Evolutionary conservation across 1,140 invertebrate species (phyloP), one percentile per base, ranked within the genome.

Genomic region (Drosophila malerkotliana): DNA sequence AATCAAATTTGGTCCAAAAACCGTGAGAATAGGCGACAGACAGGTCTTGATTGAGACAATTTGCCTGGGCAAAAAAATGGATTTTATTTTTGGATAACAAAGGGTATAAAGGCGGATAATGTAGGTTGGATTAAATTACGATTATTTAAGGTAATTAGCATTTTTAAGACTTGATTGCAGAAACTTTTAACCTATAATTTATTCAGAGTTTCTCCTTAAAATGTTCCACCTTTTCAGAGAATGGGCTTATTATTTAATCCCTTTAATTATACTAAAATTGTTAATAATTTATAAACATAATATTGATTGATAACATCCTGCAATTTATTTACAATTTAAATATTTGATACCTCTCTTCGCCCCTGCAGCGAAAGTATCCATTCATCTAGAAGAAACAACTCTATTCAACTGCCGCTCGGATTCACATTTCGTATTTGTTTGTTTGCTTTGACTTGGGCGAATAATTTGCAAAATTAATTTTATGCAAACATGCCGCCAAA

Each of bases 401-500:
- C 64, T 66, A 72, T 74, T 62, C 34, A 57, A 48, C 32, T 45
- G 24, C n/a, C 41, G 32, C 45, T 49, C 18, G 62, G 30, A 39
- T 32, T 37, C 48, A n/a, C 28, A 39, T 49, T 57, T 66, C 55
- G 49, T 21, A 47, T 51, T 77, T 69, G 77, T 84, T 77, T 72
- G 74, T 68, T 78, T 82, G 34, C 34, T 76, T 72, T 72, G 60
- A 52, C 60, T 75, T 82, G 81, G 84, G 79, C 83, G 81, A 81
- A 88, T 89, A 88, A 88, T 88, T 88, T 79, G 81, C 73, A 77
- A 82, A 88, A 88, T 88, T 88, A 88, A 88, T 88, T 88, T 88
- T 88, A 88, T 88, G 83, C 83, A 88, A 88, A 88, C 83, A 88
- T 88, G 84, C 84, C 76, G 84, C 76, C 83, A 79, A 87, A 79